phyloP scores from a whole-genome alignment of 2,113 vertebrate genomes.

The Hippotragus niger region DNA sequence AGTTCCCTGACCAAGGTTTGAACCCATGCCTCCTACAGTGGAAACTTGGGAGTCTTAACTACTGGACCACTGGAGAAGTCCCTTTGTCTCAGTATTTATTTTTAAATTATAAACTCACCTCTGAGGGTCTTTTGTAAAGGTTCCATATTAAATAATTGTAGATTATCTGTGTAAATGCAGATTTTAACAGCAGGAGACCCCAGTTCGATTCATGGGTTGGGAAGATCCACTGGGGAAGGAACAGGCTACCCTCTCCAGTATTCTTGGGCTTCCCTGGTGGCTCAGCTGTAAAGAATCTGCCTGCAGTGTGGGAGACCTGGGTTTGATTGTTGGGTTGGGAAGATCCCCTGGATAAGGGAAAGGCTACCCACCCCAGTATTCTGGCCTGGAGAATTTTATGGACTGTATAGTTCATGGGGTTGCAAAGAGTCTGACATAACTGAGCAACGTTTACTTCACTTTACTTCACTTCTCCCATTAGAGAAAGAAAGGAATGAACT shows the following conservation, averaged over 20 bases:
- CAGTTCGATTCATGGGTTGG: not conserved
- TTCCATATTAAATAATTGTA: not conserved
- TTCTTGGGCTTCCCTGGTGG: not conserved
- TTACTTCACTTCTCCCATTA: not conserved
- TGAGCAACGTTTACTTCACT: not conserved
- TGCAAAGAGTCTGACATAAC: not conserved
- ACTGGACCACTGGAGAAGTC: not conserved
- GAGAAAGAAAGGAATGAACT: conserved; percentile 5
- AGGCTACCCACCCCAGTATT: not conserved
- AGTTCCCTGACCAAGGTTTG: not conserved
- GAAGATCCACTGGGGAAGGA: not conserved
- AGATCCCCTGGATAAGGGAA: not conserved
- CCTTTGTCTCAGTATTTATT: not conserved
- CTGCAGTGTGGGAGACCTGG: not conserved
- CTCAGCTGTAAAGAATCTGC: not conserved
- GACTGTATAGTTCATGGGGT: not conserved
- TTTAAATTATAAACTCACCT: conserved; percentile 19
- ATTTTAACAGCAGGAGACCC: not conserved
- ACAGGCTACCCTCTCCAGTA: not conserved
- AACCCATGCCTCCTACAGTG: not conserved
- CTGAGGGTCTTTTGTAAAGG: not conserved
- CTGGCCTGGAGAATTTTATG: not conserved
- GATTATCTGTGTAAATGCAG: not conserved
- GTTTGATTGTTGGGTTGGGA: not conserved
- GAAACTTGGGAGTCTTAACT: not conserved